phyloP scores from a whole-genome alignment of 2,797 vertebrate species.

The Dromococcyx pavoninus region DNA sequence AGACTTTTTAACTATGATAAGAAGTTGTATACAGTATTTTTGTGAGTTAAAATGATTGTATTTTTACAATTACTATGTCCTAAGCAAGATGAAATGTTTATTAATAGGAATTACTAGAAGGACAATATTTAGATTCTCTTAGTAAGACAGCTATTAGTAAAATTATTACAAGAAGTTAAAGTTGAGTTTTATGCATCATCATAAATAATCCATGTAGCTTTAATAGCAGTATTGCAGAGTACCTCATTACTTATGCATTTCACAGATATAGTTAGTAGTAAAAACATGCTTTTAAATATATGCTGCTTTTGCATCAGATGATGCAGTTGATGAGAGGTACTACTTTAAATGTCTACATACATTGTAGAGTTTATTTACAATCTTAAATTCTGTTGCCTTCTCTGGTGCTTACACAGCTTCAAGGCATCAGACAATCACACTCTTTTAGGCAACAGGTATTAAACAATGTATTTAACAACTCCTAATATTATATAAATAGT shows the following conservation, averaged over 20 bases:
- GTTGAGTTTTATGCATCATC: background rate
- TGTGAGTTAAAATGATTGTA: background rate
- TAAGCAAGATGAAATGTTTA: background rate
- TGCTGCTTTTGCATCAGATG: background rate
- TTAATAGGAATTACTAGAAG: background rate
- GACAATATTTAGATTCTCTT: background rate
- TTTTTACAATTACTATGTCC: background rate
- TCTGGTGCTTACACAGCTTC: background rate
- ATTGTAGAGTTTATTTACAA: background rate
- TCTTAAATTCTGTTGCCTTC: background rate
- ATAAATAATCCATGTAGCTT: background rate
- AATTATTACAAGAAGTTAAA: background rate
- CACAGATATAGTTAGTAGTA: background rate
- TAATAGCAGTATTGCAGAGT: background rate
- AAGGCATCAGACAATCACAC: background rate
- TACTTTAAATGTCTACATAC: background rate
- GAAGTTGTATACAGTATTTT: background rate
- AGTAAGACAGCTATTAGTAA: background rate
- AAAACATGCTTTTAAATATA: background rate
- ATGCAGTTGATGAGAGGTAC: background rate
- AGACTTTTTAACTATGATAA: slow-evolving; percentile 81
- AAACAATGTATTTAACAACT: background rate
- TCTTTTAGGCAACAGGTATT: background rate
- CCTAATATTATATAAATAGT: background rate
- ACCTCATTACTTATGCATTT: background rate